These are phyloP conservation scores for Todiramphus chloris DNA, from an alignment of 2,113 vertebrate species.

Conservation along the genomic window DNA sequence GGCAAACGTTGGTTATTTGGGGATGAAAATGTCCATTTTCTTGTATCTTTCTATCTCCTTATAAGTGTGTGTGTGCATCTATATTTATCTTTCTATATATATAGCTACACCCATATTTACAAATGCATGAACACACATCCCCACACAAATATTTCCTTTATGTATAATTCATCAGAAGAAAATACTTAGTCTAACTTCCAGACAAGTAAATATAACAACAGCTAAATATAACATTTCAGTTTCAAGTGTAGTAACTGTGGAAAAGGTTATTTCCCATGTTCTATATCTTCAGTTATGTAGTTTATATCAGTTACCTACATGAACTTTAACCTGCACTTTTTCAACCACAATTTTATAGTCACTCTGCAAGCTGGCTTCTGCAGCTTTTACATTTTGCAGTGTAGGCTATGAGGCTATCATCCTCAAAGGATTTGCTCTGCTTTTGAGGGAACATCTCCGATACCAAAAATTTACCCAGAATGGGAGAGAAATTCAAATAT, in stretches of 20 bases:
- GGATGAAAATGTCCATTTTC: neutral
- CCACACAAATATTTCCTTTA: neutral
- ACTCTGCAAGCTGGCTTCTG: neutral
- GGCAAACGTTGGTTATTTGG: neutral
- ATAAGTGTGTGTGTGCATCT: accelerated
- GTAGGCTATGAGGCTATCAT: neutral
- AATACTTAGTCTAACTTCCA: neutral
- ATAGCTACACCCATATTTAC: neutral
- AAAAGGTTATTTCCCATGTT: neutral
- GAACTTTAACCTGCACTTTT: neutral
- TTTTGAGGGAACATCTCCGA: neutral
- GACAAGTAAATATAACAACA: neutral
- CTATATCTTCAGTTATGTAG: neutral
- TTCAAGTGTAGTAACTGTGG: neutral
- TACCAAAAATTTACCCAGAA: neutral
- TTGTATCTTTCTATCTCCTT: neutral
- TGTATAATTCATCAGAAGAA: neutral
- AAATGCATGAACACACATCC: neutral
- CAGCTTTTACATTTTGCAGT: neutral
- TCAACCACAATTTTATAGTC: neutral
- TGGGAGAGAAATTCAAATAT: neutral
- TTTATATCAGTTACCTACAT: neutral
- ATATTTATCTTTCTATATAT: neutral
- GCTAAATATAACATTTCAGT: neutral
- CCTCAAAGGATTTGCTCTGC: neutral